These are phyloP conservation scores for Anthrax anthrax DNA, from an alignment of 2,888 invertebrate genomes.

Conservation along the genomic window DNA sequence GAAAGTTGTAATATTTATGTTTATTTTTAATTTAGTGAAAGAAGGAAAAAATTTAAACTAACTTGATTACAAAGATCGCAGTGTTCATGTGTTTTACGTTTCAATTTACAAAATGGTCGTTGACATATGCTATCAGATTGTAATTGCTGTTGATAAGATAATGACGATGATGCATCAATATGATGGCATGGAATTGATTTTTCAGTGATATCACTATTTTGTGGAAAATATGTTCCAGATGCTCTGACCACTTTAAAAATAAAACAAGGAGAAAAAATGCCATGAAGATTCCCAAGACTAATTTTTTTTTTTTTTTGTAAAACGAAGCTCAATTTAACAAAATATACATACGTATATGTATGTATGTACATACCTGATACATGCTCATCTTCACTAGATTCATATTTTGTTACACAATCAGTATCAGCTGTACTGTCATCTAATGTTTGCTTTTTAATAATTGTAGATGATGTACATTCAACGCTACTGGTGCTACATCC, in stretches of 20 bases:
- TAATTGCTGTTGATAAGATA: neutral
- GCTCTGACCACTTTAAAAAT: slow-evolving; percentile 26
- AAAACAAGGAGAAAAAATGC: slow-evolving; percentile 1
- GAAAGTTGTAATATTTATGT: neutral
- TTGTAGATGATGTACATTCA: slow-evolving; percentile 4
- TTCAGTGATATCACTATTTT: slow-evolving; percentile 18
- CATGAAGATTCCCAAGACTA: too few species aligned
- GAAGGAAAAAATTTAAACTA: neutral
- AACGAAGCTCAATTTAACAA: too few species aligned
- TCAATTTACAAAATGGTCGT: slow-evolving; percentile 65
- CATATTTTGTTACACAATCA: slow-evolving; percentile 2
- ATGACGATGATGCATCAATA: neutral
- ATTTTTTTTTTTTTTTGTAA: too few species aligned
- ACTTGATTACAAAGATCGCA: slow-evolving; percentile 63
- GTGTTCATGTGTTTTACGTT: slow-evolving; percentile 63
- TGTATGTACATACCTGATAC: slow-evolving; percentile 14
- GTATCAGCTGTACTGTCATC: neutral
- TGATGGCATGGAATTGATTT: neutral
- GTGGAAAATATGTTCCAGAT: slow-evolving; percentile 31
- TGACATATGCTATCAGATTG: slow-evolving; percentile 37
- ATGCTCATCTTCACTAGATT: slow-evolving; percentile 18
- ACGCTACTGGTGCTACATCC: slow-evolving; percentile 1
- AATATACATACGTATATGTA: neutral
- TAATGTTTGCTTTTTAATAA: neutral
- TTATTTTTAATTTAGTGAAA: neutral